Conservation (phyloP, 2,888 invertebrate genomes). For the Drosophila neonasuta region DNA sequence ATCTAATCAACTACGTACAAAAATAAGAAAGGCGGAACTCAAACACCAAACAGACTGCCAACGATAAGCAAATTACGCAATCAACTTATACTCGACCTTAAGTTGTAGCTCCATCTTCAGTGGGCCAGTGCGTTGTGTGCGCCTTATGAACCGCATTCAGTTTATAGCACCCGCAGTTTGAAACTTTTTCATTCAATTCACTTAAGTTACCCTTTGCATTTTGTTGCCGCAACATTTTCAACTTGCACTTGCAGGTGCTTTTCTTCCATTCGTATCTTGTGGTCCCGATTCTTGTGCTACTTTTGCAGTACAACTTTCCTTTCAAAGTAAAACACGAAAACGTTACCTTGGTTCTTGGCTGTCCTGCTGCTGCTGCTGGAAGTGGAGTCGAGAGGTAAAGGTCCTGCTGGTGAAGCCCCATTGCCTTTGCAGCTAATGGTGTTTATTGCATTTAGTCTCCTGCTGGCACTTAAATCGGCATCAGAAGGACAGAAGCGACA, state of each 20-base stretch:
- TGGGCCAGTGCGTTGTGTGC: background rate
- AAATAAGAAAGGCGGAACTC: slow-evolving; percentile 26
- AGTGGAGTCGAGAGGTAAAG: background rate
- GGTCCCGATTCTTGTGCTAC: slow-evolving; percentile 46
- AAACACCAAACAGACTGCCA: slow-evolving; percentile 43
- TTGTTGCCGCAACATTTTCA: slow-evolving; percentile 64
- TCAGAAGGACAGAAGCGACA: slow-evolving; percentile 38
- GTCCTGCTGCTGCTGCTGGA: slow-evolving; percentile 1
- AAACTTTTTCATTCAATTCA: slow-evolving; percentile 75
- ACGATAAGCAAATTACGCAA: slow-evolving; percentile 55
- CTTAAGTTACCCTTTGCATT: slow-evolving; percentile 70
- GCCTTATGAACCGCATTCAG: slow-evolving; percentile 52
- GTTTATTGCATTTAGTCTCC: slow-evolving; percentile 75
- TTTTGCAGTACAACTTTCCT: slow-evolving; percentile 55
- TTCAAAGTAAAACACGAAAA: slow-evolving; percentile 52
- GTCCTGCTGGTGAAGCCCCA: slow-evolving; percentile 8
- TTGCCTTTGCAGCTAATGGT: slow-evolving; percentile 68
- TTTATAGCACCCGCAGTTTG: slow-evolving; percentile 65
- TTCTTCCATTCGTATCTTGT: slow-evolving; percentile 34
- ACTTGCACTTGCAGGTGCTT: slow-evolving; percentile 27
- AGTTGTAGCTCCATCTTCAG: slow-evolving; percentile 3
- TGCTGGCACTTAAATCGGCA: slow-evolving; percentile 74
- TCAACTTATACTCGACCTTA: slow-evolving; percentile 48
- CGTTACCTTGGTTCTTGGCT: slow-evolving; percentile 32
- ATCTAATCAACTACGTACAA: slow-evolving; percentile 36